Evolutionary conservation across 2,113 vertebrate genomes (phyloP).

Genomic region (Osmerus mordax): DNA sequence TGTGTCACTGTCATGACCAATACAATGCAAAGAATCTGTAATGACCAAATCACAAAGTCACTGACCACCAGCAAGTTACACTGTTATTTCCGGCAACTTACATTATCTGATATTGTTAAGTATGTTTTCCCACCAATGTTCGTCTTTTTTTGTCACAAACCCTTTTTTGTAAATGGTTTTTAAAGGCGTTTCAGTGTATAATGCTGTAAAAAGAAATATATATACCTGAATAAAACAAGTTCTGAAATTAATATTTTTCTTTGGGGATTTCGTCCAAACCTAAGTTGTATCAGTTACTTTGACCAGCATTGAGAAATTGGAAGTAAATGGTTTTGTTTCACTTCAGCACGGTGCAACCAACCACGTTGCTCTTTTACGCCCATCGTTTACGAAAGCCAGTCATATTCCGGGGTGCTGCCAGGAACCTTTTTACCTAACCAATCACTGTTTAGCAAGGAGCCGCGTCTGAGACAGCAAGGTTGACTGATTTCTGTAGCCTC

Average conservation of each 20-base stretch:
- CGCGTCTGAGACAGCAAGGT: background rate
- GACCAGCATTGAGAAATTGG: too few species aligned
- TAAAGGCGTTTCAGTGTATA: background rate
- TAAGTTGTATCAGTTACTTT: too few species aligned
- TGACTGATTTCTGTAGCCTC: constrained; percentile 30
- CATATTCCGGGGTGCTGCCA: rapidly evolving
- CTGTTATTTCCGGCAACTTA: background rate
- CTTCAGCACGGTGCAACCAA: constrained; percentile 52
- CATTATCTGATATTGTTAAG: constrained; percentile 32
- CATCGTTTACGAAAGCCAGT: constrained; percentile 8
- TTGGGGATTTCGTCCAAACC: too few species aligned
- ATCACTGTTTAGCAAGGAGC: background rate
- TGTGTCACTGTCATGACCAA: too few species aligned
- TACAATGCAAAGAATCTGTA: background rate
- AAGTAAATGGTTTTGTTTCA: background rate
- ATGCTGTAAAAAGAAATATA: constrained; percentile 1
- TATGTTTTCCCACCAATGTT: constrained; percentile 29
- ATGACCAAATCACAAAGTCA: constrained; percentile 1
- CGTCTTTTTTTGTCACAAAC: background rate
- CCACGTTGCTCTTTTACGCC: constrained; percentile 14
- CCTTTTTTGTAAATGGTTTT: constrained; percentile 1
- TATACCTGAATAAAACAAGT: background rate
- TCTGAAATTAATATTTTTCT: background rate
- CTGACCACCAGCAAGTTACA: too few species aligned
- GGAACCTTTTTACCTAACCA: constrained; percentile 14